phyloP scores from a whole-genome alignment of 2,797 vertebrate species.

The Perodicticus potto region DNA sequence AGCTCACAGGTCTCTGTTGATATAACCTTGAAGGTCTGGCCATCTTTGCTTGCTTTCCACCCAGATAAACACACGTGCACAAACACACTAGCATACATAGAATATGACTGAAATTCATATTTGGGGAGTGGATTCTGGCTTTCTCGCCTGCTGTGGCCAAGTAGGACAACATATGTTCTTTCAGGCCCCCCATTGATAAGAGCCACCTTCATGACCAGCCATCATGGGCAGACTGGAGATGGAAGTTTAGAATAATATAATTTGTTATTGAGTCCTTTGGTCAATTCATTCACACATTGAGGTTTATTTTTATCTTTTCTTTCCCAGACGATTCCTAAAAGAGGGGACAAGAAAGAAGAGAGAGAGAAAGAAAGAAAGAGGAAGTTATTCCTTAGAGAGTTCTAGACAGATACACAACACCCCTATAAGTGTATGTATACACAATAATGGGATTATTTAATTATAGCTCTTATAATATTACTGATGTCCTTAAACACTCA shows the following conservation, averaged over 20 bases:
- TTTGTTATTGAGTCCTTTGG: neutral
- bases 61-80: neutral
- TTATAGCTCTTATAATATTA: neutral
- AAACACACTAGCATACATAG: neutral
- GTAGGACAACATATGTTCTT: neutral
- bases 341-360: neutral
- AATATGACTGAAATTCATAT: constrained; percentile 58
- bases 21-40: constrained; percentile 68
- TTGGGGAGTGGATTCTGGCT: constrained; percentile 50
- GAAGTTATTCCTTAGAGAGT: neutral
- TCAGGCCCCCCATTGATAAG: neutral
- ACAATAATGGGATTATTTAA: neutral
- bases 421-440: neutral
- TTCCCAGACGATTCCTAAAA: neutral
- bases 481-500: constrained; percentile 9
- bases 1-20: constrained; percentile 72
- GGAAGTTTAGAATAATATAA: neutral
- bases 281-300: neutral
- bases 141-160: neutral
- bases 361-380: neutral
- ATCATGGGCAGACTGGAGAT: neutral
- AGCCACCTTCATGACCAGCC: neutral
- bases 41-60: neutral
- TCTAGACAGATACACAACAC: neutral
- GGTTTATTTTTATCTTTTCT: constrained; percentile 38